Conservation (phyloP, 2,113 vertebrate species). For the Vimba vimba region DNA sequence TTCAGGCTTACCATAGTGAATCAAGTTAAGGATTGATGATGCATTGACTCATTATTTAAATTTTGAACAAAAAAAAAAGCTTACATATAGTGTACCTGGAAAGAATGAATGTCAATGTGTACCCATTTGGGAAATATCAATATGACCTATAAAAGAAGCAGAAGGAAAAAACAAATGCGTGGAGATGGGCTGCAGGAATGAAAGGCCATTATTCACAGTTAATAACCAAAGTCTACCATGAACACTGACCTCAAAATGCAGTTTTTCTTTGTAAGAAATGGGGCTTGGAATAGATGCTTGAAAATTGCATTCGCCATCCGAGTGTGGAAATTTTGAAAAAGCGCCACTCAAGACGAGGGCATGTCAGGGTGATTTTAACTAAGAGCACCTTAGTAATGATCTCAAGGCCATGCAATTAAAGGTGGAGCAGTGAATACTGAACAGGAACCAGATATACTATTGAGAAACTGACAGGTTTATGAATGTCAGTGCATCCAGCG, state of each 20-base stretch:
- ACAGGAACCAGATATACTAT: not conserved
- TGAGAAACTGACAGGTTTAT: constrained; percentile 24
- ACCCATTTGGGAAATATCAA: constrained; percentile 16
- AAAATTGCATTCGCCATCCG: not conserved
- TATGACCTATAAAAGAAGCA: constrained; percentile 62
- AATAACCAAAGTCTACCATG: constrained; percentile 2
- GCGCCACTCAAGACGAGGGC: not conserved
- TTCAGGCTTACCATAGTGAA: too few relatives aligned
- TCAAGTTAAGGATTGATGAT: too few relatives aligned
- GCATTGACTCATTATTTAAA: too few relatives aligned
- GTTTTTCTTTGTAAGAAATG: not conserved
- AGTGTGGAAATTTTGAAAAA: constrained; percentile 12
- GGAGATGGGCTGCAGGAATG: not conserved
- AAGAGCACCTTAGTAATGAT: constrained; percentile 10
- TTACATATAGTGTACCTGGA: not conserved
- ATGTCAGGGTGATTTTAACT: constrained; percentile 36
- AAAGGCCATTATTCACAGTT: constrained; percentile 11
- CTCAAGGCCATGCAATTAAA: constrained; percentile 35
- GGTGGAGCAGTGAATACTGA: not conserved
- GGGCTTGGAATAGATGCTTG: not conserved
- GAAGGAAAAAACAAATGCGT: constrained; percentile 16
- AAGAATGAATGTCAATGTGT: not conserved
- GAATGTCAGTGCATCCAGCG: constrained; percentile 7
- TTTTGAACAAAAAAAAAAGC: too few relatives aligned
- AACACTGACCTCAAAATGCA: constrained; percentile 1